Base-by-base conservation (phyloP, 1,140 invertebrate species). In the Charaxes varanes region DNA sequence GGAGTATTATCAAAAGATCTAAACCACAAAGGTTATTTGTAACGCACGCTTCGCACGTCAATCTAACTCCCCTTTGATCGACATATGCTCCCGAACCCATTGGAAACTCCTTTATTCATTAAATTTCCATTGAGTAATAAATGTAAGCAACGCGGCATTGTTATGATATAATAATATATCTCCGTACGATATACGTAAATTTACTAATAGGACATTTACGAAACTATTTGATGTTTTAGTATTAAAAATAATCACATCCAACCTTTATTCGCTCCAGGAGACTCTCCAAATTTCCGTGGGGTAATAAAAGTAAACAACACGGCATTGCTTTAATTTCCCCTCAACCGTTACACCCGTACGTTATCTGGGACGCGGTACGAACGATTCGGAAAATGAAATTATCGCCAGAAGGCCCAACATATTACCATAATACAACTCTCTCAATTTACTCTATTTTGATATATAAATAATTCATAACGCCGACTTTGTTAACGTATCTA, bases 401-500 rank as follows among this genome's bases (percentile, higher is more conserved):
- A 26, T 26, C 23, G 23, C 23, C 23, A 26, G 23, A 26, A 26
- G 23, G 23, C 23, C 23, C 23, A 26, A 26, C 23, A 12, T 12
- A 26, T 26, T 26, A 26, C 23, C 23, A 26, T 26, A 26, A 26
- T 10, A 26, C 8, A 26, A 26, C 23, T 26, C 23, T 26, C 23
- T 26, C 23, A 26, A 26, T 26, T 12, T 26, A 26, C 8, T 26
- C 23, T 26, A 26, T 26, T 26, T 26, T 26, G 23, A 26, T 26
- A 26, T 26, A 26, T 26, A 26, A 26, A 26, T 26, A 26, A 26
- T 26, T 26, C 23, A 26, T 26, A 26, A 26, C 23, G n/a, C 22
- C 22, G 4, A 7, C 23, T 26, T 6, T 26, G 23, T 26, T 23
- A 22, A 3, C 8, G 8, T 22, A 19, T 1, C 18, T 19, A 11